These are phyloP conservation scores for Limonius californicus DNA, from an alignment of 1,140 invertebrate species.

Conservation along the genomic window DNA sequence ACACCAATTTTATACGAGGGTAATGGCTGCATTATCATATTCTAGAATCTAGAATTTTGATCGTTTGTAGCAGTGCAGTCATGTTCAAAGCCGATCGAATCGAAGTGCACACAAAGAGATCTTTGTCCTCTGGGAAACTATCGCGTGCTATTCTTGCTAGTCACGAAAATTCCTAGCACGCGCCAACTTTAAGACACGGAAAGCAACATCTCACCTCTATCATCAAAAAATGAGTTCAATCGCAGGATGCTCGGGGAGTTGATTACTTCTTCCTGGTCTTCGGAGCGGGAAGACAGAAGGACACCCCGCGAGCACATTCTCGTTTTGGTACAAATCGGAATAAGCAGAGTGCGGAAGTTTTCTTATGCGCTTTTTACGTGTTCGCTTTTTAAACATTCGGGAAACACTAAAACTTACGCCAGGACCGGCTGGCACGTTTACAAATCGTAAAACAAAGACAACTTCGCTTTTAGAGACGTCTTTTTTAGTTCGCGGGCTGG, in stretches of 20 bases:
- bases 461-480: no score
- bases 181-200: no score
- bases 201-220: constrained; percentile 27
- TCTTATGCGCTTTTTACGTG: neutral
- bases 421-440: constrained; percentile 1
- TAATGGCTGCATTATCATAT: no score
- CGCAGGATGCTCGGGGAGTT: constrained; percentile 21
- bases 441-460: constrained; percentile 5
- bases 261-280: constrained; percentile 10
- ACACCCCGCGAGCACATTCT: constrained; percentile 17
- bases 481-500: no score
- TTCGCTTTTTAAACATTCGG: neutral
- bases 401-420: neutral
- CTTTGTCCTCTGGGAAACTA: no score
- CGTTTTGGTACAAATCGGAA: neutral
- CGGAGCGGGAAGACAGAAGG: neutral
- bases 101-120: no score
- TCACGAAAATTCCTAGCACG: no score
- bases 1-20: no score
- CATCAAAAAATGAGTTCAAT: constrained; percentile 28
- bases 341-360: neutral
- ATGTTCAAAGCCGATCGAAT: no score
- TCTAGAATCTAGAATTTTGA: no score
- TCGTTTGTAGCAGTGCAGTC: no score
- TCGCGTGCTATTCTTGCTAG: no score